These are phyloP conservation scores for Bursaphelenchus mucronatus DNA, from an alignment of 1,140 invertebrate genomes.

Conservation along the genomic window DNA sequence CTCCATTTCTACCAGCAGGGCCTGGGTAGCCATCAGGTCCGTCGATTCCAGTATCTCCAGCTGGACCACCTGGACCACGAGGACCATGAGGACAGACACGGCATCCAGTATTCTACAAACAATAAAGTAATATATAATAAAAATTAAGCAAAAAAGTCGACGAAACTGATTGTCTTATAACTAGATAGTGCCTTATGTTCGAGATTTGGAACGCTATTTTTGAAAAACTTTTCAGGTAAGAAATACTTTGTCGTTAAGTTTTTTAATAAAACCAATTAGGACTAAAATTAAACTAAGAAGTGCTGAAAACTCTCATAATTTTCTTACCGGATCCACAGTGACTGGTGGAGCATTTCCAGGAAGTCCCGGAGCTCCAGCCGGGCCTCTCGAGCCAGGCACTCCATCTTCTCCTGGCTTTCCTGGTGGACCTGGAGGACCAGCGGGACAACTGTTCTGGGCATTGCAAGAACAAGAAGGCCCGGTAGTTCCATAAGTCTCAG, in stretches of 20 bases:
- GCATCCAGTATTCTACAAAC: conserved; percentile 50
- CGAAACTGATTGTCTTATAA: too few relatives aligned
- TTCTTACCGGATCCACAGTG: conserved; percentile 51
- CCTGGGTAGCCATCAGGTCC: conserved; percentile 36
- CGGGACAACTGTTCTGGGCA: conserved; percentile 45
- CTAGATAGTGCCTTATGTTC: too few relatives aligned
- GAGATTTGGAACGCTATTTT: too few relatives aligned
- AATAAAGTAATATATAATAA: too few relatives aligned
- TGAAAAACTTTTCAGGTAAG: too few relatives aligned
- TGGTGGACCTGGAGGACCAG: conserved; percentile 50
- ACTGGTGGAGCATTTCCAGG: conserved; percentile 57
- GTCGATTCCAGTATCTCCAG: conserved; percentile 29
- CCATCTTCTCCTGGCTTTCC: conserved; percentile 54
- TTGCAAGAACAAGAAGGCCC: conserved; percentile 49
- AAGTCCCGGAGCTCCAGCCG: conserved; percentile 45
- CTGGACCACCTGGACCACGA: conserved; percentile 26
- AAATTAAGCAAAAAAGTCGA: too few relatives aligned
- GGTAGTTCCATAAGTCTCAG: neutral
- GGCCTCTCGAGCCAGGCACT: conserved; percentile 36
- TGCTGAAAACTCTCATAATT: too few relatives aligned
- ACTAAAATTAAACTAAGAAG: too few relatives aligned
- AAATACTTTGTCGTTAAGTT: too few relatives aligned
- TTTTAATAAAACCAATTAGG: too few relatives aligned
- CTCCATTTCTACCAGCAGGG: conserved; percentile 30
- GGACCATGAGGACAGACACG: conserved; percentile 46